Evolutionary conservation across 2,797 vertebrate genomes (phyloP).

Genomic region (Neostethus bicornis): DNA sequence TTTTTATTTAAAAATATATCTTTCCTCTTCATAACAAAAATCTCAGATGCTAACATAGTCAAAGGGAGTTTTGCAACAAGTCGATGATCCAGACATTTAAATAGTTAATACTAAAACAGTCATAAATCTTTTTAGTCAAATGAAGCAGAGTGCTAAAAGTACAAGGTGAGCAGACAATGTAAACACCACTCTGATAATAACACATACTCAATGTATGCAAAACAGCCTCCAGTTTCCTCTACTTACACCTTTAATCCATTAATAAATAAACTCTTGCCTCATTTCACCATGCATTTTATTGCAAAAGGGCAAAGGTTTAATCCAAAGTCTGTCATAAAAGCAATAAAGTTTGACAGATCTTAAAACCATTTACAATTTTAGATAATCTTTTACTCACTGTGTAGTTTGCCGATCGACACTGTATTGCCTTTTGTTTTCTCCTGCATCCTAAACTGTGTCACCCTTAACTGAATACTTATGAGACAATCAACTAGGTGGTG

Average conservation of each 20-base stretch:
- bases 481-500: constrained; percentile 4
- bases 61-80: constrained; percentile 8
- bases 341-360: constrained; percentile 26
- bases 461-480: constrained; percentile 17
- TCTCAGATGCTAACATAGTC: no score
- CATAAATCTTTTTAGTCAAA: constrained; percentile 26
- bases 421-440: constrained; percentile 29
- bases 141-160: constrained; percentile 24
- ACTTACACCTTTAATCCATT: constrained; percentile 32
- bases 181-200: constrained; percentile 37
- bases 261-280: constrained; percentile 47
- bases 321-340: constrained; percentile 7
- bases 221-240: constrained; percentile 27
- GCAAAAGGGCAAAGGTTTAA: constrained; percentile 14
- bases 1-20: no score
- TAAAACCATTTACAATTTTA: constrained; percentile 20
- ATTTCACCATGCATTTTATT: constrained; percentile 30
- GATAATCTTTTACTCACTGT: constrained; percentile 23
- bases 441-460: constrained; percentile 21
- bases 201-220: constrained; percentile 38
- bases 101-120: constrained; percentile 4
- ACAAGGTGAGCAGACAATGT: constrained; percentile 22
- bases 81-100: constrained; percentile 8
- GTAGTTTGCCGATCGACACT: constrained; percentile 9
- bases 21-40: no score